phyloP scores from a whole-genome alignment of 2,113 vertebrate genomes.

The Petaurus breviceps region DNA sequence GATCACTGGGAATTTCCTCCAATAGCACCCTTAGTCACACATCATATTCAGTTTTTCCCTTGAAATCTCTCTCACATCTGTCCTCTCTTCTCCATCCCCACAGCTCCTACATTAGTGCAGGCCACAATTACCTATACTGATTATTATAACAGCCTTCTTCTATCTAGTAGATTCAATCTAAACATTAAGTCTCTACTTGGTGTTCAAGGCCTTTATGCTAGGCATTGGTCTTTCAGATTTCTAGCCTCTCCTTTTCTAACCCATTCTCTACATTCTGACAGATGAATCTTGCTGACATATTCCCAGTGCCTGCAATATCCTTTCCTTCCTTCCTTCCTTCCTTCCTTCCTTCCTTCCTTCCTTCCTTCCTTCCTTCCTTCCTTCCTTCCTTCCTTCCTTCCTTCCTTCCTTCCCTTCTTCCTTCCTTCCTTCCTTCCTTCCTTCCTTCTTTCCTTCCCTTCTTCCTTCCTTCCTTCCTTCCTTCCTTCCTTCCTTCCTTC shows the following conservation, averaged over 20 bases:
- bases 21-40: conserved; percentile 68
- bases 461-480: background rate
- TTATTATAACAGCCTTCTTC: background rate
- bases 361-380: no score
- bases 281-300: background rate
- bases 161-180: background rate
- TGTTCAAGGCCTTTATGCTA: background rate
- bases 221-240: background rate
- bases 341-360: no score
- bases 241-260: background rate
- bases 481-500: background rate
- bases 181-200: background rate
- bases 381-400: no score
- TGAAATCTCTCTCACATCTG: conserved; percentile 61
- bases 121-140: background rate
- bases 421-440: no score
- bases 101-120: background rate
- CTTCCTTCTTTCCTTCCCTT: no score
- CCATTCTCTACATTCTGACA: background rate
- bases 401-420: fast-evolving
- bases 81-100: conserved; percentile 27
- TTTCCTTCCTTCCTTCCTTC: no score
- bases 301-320: background rate
- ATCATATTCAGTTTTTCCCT: conserved; percentile 71
- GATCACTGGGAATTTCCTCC: conserved; percentile 20